Evolutionary conservation across 2,113 vertebrate species (phyloP), one percentile per base, ranked within the genome.

Genomic region (Gila orcuttii): DNA sequence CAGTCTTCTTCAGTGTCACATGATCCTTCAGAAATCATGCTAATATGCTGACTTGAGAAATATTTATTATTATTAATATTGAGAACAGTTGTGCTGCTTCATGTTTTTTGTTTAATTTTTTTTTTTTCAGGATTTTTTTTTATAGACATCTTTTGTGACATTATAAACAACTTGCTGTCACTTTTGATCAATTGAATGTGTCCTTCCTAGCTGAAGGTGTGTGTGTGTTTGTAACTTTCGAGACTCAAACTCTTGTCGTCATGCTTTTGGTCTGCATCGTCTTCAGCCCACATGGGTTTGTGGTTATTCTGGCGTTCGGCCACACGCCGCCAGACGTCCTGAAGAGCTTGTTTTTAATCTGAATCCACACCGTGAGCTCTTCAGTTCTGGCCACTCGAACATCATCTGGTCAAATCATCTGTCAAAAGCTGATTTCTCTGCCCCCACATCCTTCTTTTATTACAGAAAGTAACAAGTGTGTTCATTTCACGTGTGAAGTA

Each of bases 341-440:
- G 59, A 57, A 36, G 36, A 69, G 71, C 76, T 85, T 39, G 79
- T 86, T 79, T 88, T 86, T 57, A 81, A 83, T 57, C 66, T 60
- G 78, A 23, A 52, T 42, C 33, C 59, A 78, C 84, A 69, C 79
- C 42, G 36, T 64, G 69, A 77, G 81, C 57, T 74, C 47, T 45
- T 36, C n/a, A 52, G 47, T 89, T 84, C 85, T 89, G 85, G 82
- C 86, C 82, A 6, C 45, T 83, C 31, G 31, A 55, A 33, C 71
- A 47, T 88, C 88, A 89, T 89, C 88, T 88, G 89, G 71, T 62
- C 81, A 84, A 88, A 68, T 89, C 86, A 86, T 85, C 82, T 85
- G 71, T 79, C 82, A 79, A 77, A 68, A 23, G 33, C 19, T 19
- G 17, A 33, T 79, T 83, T 79, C 64, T 59, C 50, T 12, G 39